Percentiles rank a stretch among this genome's conserved stretches.
Evolutionary conservation across 2,113 vertebrate genomes (phyloP).

Genomic region (Trinectes maculatus): DNA sequence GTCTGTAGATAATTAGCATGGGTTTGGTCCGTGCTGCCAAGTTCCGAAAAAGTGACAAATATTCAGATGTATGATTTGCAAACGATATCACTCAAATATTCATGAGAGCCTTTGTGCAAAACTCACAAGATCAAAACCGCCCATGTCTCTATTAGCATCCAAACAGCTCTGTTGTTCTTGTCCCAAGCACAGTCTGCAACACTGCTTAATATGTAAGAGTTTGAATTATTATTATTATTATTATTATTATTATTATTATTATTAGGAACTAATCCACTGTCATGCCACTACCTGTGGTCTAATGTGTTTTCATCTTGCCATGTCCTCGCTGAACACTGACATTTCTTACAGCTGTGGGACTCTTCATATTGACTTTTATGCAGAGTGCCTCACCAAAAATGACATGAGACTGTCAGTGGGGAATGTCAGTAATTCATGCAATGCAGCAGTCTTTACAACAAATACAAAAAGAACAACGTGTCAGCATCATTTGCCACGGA

Average conservation of each 20-base stretch:
- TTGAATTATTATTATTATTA: not conserved
- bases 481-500: no score
- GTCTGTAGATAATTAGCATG: not conserved
- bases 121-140: not conserved
- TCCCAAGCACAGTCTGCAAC: slow-evolving; percentile 4
- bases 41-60: not conserved
- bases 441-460: not conserved
- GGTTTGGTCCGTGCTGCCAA: not conserved
- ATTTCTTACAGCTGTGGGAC: not conserved
- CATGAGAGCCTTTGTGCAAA: not conserved
- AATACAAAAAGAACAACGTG: no score
- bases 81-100: not conserved
- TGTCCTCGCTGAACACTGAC: not conserved
- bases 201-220: not conserved
- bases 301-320: not conserved
- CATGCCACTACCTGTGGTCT: not conserved
- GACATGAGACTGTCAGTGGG: not conserved
- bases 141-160: not conserved
- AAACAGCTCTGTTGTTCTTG: slow-evolving; percentile 14
- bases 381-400: not conserved
- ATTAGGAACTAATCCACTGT: not conserved
- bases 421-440: not conserved
- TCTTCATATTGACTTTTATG: slow-evolving; percentile 2
- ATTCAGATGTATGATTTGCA: not conserved
- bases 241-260: not conserved